phyloP scores from a whole-genome alignment of 2,113 vertebrate species.

The Toxotes chatareus region DNA sequence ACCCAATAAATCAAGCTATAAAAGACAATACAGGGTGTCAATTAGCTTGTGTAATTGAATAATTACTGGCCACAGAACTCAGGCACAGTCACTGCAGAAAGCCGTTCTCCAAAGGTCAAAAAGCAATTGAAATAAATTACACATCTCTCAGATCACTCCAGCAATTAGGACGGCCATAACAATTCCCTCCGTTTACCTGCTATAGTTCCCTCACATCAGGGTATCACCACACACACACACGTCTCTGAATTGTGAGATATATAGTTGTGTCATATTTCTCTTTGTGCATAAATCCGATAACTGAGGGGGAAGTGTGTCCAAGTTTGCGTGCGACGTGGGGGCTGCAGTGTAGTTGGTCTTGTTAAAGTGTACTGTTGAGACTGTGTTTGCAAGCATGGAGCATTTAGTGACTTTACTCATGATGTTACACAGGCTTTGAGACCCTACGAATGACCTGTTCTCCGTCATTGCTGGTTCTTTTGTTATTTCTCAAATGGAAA shows the following conservation, averaged over 20 bases:
- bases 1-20: constrained; percentile 91
- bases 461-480: too few species aligned
- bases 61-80: constrained; percentile 93
- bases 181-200: constrained; percentile 85
- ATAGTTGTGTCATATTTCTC: too few species aligned
- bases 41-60: constrained; percentile 93
- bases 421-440: too few species aligned
- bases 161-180: constrained; percentile 89
- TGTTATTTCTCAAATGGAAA: too few species aligned
- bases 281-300: too few species aligned
- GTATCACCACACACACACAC: constrained; percentile 1
- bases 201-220: constrained; percentile 17
- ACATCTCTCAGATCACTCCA: constrained; percentile 89
- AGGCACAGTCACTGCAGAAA: constrained; percentile 87
- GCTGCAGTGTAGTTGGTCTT: too few species aligned
- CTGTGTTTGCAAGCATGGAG: too few species aligned
- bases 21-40: constrained; percentile 92
- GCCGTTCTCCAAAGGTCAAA: constrained; percentile 95
- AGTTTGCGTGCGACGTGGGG: too few species aligned
- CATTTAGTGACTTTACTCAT: too few species aligned
- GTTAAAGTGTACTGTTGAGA: too few species aligned
- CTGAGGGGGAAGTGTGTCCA: too few species aligned
- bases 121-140: constrained; percentile 97
- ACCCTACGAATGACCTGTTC: too few species aligned
- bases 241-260: background rate